phyloP scores from a whole-genome alignment of 2,888 invertebrate genomes.

The Leucoptera coffeella region DNA sequence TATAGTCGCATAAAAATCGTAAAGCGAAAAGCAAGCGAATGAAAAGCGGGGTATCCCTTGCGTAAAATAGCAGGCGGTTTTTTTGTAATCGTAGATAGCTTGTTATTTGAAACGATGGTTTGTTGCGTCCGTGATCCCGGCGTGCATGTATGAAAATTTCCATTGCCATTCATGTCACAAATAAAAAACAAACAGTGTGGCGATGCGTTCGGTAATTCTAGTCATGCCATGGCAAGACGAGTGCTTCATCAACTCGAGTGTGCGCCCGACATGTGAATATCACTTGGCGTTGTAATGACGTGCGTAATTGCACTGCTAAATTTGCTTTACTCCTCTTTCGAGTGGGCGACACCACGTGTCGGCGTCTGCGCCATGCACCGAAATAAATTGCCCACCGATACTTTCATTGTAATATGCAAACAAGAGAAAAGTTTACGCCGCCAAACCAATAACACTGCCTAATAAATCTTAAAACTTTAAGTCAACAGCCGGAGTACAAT shows the following conservation, averaged over 20 bases:
- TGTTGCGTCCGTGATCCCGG: constrained; percentile 10
- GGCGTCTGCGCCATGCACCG: too few species aligned
- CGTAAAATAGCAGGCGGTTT: constrained; percentile 38
- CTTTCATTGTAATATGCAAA: constrained; percentile 4
- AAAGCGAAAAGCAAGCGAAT: constrained; percentile 29
- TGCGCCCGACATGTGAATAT: constrained; percentile 20
- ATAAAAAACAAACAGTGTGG: too few species aligned
- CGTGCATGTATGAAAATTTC: too few species aligned
- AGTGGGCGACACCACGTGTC: background rate
- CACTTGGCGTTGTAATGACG: constrained; percentile 9
- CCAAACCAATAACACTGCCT: constrained; percentile 4
- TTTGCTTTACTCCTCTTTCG: constrained; percentile 14
- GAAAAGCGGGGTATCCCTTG: constrained; percentile 25
- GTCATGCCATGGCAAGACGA: too few species aligned
- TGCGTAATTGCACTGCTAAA: constrained; percentile 25
- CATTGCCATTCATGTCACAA: too few species aligned
- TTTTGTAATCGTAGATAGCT: constrained; percentile 37
- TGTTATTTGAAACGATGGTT: constrained; percentile 35
- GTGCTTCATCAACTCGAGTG: background rate
- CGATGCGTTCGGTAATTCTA: too few species aligned
- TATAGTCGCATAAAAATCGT: constrained; percentile 27
- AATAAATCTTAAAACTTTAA: constrained; percentile 4
- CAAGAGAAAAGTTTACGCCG: constrained; percentile 2
- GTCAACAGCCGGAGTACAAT: constrained; percentile 5
- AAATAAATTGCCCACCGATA: too few species aligned